phyloP scores from a whole-genome alignment of 2,113 vertebrate species.

The Proteles cristata region DNA sequence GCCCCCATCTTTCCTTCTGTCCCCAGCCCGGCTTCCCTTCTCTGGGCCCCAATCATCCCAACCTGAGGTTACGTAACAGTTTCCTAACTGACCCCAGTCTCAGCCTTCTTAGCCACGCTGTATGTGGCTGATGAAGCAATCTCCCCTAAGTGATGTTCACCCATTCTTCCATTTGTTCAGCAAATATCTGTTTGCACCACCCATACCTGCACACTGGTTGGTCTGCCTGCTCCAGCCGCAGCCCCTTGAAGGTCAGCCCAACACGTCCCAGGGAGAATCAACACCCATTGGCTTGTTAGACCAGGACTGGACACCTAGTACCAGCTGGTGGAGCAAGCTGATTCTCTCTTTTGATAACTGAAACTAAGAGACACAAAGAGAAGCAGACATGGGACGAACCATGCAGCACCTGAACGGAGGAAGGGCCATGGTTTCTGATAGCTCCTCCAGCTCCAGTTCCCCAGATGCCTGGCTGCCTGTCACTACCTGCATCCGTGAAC shows the following conservation, averaged over 20 bases:
- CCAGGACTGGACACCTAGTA: background rate
- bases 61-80: background rate
- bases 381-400: background rate
- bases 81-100: background rate
- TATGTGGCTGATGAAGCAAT: background rate
- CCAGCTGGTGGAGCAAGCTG: background rate
- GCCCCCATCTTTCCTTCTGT: background rate
- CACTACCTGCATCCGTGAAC: background rate
- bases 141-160: too few relatives aligned
- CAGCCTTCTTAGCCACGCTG: background rate
- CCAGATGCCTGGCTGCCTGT: background rate
- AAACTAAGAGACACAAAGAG: background rate
- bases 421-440: background rate
- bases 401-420: background rate
- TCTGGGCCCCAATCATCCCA: background rate
- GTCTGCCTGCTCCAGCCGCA: background rate
- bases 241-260: background rate
- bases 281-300: background rate
- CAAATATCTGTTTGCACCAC: background rate
- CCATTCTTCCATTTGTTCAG: background rate
- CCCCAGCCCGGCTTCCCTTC: background rate
- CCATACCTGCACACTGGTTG: accelerated
- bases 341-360: background rate
- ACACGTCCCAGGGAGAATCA: background rate
- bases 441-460: background rate